phyloP scores from a whole-genome alignment of 1,140 invertebrate genomes.

The Ganaspis sp. region DNA sequence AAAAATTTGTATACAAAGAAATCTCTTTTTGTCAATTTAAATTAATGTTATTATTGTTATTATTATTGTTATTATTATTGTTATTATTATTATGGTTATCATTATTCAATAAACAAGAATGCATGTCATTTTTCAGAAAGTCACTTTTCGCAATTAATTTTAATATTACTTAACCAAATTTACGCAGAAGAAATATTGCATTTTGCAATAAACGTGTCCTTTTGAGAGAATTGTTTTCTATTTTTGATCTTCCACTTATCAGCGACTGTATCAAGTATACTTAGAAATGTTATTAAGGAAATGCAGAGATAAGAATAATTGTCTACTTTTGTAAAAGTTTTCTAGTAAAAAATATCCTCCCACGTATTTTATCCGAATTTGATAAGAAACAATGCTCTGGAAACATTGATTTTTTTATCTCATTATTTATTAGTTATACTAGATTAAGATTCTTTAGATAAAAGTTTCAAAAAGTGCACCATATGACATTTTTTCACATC shows the following conservation, averaged over 20 bases:
- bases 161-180: too few species aligned
- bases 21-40: too few species aligned
- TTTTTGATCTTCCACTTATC: background rate
- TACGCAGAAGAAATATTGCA: background rate
- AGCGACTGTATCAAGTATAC: background rate
- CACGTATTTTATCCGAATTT: background rate
- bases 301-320: background rate
- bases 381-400: background rate
- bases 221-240: background rate
- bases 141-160: too few species aligned
- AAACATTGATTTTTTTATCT: background rate
- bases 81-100: too few species aligned
- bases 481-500: background rate
- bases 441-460: background rate
- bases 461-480: background rate
- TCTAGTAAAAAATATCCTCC: background rate
- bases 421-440: background rate
- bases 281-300: slow-evolving; percentile 10
- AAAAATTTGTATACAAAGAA: background rate
- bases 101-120: too few species aligned
- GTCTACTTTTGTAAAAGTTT: background rate
- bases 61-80: too few species aligned
- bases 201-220: background rate
- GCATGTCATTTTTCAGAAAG: too few species aligned
- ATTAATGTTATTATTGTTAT: too few species aligned